Conservation (phyloP, 2,888 invertebrate genomes). For the Clostera curtula region DNA sequence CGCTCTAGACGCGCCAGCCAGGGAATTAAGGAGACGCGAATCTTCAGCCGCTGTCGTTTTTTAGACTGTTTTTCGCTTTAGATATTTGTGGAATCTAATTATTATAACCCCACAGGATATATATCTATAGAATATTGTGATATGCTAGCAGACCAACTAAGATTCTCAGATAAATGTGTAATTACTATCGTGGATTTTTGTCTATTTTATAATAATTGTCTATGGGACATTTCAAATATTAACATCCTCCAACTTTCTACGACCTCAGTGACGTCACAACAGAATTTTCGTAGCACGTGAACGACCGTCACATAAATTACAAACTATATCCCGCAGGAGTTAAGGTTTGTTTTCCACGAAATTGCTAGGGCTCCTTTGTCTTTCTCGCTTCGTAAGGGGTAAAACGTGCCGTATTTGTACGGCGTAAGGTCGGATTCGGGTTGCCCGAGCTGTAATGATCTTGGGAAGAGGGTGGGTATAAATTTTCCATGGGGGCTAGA, state of each 20-base stretch:
- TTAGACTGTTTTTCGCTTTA: conserved; percentile 10
- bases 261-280: conserved; percentile 52
- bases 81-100: conserved; percentile 1
- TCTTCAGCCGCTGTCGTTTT: conserved; percentile 14
- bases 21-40: conserved; percentile 51
- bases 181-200: no score
- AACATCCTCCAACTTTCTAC: conserved; percentile 31
- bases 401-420: conserved; percentile 40
- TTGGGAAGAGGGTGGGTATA: conserved; percentile 71
- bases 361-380: conserved; percentile 67
- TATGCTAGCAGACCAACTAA: no score
- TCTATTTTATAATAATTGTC: no score
- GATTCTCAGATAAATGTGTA: no score
- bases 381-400: conserved; percentile 28
- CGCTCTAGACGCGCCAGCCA: conserved; percentile 66
- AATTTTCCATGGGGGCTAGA: conserved; percentile 74
- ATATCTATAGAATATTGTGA: no score
- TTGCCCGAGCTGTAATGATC: conserved; percentile 48
- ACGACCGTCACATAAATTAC: conserved; percentile 62
- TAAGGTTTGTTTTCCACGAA: conserved; percentile 70
- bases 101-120: no score
- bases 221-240: no score
- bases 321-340: conserved; percentile 67
- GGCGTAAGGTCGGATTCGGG: conserved; percentile 41
- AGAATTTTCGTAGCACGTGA: conserved; percentile 65